A percentile compares a stretch with the other conserved stretches of the same genome.
Evolutionary conservation across 2,888 invertebrate genomes (phyloP).

Genomic region (Catocala fraxini): DNA sequence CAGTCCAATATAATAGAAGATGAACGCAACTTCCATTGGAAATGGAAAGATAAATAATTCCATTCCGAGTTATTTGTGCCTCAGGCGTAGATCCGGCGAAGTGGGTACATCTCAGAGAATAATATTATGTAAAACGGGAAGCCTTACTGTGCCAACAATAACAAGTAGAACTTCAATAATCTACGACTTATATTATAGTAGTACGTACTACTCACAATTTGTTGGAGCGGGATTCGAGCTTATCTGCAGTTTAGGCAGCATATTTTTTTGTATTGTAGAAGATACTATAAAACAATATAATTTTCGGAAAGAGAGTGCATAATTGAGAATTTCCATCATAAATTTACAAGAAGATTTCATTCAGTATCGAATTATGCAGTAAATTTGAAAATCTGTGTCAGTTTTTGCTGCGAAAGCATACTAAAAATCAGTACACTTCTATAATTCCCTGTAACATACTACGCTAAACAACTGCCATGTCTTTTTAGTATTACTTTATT

Average conservation of each 20-base stretch:
- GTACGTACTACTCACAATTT: conserved; percentile 30
- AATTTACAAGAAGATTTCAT: too few species aligned
- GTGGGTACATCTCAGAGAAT: conserved; percentile 36
- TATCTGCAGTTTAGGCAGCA: background rate
- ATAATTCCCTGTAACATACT: too few species aligned
- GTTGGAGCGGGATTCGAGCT: conserved; percentile 9
- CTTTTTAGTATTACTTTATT: too few species aligned
- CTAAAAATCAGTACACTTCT: too few species aligned
- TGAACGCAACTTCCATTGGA: conserved; percentile 51
- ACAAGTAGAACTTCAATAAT: conserved; percentile 47
- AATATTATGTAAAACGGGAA: conserved; percentile 56
- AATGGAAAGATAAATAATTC: conserved; percentile 65
- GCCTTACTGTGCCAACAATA: conserved; percentile 53
- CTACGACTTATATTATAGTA: conserved; percentile 39
- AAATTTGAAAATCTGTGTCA: too few species aligned
- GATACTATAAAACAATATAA: too few species aligned
- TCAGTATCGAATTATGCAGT: too few species aligned
- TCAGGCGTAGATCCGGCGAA: conserved; percentile 42
- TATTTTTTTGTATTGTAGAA: too few species aligned
- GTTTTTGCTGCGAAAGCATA: too few species aligned
- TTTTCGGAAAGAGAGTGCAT: too few species aligned
- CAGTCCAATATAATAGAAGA: conserved; percentile 58
- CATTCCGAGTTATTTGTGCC: conserved; percentile 57
- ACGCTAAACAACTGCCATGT: too few species aligned
- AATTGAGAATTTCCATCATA: too few species aligned